Evolutionary conservation across 2,113 vertebrate genomes (phyloP).

Genomic region (Poecilia latipinna): DNA sequence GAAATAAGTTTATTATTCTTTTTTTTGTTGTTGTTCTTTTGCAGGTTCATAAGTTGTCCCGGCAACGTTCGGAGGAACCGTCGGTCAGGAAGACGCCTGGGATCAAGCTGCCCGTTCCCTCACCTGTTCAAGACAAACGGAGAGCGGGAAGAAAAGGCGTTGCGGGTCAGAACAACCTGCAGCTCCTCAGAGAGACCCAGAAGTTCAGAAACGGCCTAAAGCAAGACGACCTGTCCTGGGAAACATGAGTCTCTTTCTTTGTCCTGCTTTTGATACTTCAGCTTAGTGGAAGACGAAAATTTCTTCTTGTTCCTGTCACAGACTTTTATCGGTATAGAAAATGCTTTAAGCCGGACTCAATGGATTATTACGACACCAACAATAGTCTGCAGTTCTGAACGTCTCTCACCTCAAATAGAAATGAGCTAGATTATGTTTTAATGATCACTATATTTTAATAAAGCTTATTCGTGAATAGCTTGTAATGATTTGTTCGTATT

Average conservation of each 20-base stretch:
- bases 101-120: conserved; percentile 59
- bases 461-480: not conserved
- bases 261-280: conserved; percentile 15
- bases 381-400: not conserved
- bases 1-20: not conserved
- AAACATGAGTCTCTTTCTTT: conserved; percentile 70
- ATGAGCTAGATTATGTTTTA: conserved; percentile 9
- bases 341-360: not conserved
- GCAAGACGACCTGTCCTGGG: conserved; percentile 84
- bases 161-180: conserved; percentile 63
- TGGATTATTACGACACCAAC: conserved; percentile 1
- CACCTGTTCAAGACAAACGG: conserved; percentile 64
- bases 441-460: conserved; percentile 28
- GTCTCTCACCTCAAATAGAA: conserved; percentile 9
- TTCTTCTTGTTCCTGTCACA: not conserved
- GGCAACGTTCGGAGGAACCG: conserved; percentile 25
- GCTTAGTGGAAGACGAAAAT: conserved; percentile 23
- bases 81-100: conserved; percentile 42
- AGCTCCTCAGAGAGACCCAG: conserved; percentile 81
- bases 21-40: not conserved
- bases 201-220: conserved; percentile 84
- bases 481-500: not conserved
- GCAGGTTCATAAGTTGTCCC: conserved; percentile 83
- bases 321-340: conserved; percentile 15
- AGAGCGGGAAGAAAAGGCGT: conserved; percentile 55